These are phyloP conservation scores for Xestia c-nigrum DNA, from an alignment of 2,888 invertebrate genomes.

Conservation along the genomic window DNA sequence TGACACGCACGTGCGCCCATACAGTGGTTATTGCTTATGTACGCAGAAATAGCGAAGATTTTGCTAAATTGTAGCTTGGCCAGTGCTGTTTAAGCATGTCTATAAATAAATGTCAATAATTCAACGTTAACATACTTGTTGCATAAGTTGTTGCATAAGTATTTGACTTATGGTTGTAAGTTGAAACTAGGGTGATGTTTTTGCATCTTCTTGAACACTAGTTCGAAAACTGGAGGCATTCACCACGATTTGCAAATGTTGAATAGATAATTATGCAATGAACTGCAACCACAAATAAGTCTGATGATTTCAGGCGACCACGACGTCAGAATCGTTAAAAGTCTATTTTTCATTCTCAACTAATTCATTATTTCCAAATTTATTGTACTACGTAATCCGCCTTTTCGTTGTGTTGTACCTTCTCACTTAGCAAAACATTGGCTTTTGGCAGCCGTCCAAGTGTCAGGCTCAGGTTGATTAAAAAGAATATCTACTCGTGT, in stretches of 20 bases:
- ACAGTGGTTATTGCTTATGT: constrained; percentile 62
- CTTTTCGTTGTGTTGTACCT: constrained; percentile 57
- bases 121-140: constrained; percentile 14
- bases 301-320: constrained; percentile 13
- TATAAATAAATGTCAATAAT: constrained; percentile 51
- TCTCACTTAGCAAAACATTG: constrained; percentile 68
- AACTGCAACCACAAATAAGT: constrained; percentile 24
- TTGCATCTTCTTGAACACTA: constrained; percentile 7
- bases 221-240: constrained; percentile 1
- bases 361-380: constrained; percentile 54
- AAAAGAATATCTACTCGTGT: constrained; percentile 61
- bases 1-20: constrained; percentile 72
- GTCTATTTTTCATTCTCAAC: constrained; percentile 52
- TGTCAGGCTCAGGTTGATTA: constrained; percentile 64
- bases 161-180: constrained; percentile 2
- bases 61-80: constrained; percentile 50
- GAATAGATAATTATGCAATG: constrained; percentile 13
- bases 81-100: constrained; percentile 45
- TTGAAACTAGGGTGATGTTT: not conserved
- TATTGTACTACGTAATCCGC: constrained; percentile 54
- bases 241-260: constrained; percentile 9
- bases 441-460: constrained; percentile 66
- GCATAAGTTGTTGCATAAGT: constrained; percentile 10
- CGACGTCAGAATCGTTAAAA: constrained; percentile 34
- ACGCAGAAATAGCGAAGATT: constrained; percentile 59